Evolutionary conservation across 2,888 invertebrate genomes (phyloP), one percentile per base, ranked within the genome.

Genomic region (Parasteatoda lunata): DNA sequence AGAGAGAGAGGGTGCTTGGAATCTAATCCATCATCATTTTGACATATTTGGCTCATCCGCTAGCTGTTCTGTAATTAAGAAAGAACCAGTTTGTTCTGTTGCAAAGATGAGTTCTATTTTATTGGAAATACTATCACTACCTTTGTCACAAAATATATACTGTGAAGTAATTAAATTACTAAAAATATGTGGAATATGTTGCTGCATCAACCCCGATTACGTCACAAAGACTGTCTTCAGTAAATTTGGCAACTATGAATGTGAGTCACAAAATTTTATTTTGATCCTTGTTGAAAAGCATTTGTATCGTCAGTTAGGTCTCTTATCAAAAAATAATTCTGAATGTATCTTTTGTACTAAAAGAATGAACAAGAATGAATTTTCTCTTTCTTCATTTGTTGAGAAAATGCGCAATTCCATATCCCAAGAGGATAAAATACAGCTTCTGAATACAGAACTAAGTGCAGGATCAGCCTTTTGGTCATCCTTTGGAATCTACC

Each of bases 121-220:
- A 47, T 51, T 87, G 9, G 71, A 82, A 65, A 54, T 87, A 8
- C 66, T 86, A 52, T 71, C 45, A 49, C 48, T 75, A 15, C 71
- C 85, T 8, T 7, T 72, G 9, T 77, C 71, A 48, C 76, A 70
- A 71, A 51, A 71, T 51, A 72, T 68, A 30, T 72, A 54, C 8
- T 59, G 54, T 70, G 80, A 76, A 76, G 73, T 86, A n/a, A 59
- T 86, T 52, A 86, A 77, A 30, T 69, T 77, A 30, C 47, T 86
- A 45, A 86, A 86, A 77, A 48, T 70, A 15, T 80, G 79, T 77
- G 85, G 85, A n/a, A 86, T 86, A 30, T 86, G 85, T 48, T 86
- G 85, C 11, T 86, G 85, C 70, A 13, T 86, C 7, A 77, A 80
- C 77, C 85, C 77, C 6, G 75, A 77, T 45, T 86, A 76, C 59